phyloP scores from a whole-genome alignment of 2,797 vertebrate genomes.

The Pseudocheirus occidentalis region DNA sequence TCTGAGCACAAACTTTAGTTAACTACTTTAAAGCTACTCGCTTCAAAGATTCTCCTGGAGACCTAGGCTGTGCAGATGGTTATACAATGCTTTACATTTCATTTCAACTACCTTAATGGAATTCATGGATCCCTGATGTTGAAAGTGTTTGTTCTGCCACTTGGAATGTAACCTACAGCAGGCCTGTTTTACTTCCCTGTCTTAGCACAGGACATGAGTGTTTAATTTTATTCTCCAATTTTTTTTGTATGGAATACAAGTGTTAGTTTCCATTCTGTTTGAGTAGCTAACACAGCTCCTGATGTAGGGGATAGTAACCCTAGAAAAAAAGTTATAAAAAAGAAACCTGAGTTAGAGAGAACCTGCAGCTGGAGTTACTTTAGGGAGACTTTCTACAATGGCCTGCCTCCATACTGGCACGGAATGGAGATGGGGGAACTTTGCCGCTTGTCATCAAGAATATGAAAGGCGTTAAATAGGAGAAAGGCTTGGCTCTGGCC shows the following conservation, averaged over 20 bases:
- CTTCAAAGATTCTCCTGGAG: slow-evolving; percentile 71
- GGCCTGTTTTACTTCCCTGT: slow-evolving; percentile 70
- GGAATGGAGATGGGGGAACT: not conserved
- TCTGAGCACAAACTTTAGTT: slow-evolving; percentile 55
- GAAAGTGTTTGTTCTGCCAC: slow-evolving; percentile 71
- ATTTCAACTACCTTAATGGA: slow-evolving; percentile 52
- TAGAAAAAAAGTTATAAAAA: slow-evolving; percentile 34
- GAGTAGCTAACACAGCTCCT: slow-evolving; percentile 57
- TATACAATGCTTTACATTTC: slow-evolving; percentile 58
- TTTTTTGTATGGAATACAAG: slow-evolving; percentile 59
- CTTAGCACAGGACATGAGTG: slow-evolving; percentile 69
- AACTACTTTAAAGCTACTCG: slow-evolving; percentile 51
- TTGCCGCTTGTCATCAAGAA: slow-evolving; percentile 27
- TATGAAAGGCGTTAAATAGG: not conserved
- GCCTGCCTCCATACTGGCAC: not conserved
- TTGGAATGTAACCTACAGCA: slow-evolving; percentile 72
- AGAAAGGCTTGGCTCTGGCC: slow-evolving; percentile 43
- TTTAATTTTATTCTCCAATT: slow-evolving; percentile 71
- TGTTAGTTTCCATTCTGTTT: slow-evolving; percentile 66
- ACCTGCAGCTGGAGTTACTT: not conserved
- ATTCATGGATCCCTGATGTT: slow-evolving; percentile 69
- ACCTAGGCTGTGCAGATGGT: slow-evolving; percentile 65
- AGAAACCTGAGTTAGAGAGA: slow-evolving; percentile 8
- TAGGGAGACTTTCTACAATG: not conserved
- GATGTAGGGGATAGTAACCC: slow-evolving; percentile 35